These are phyloP conservation scores for Calyptommatus sinebrachiatus DNA, from an alignment of 2,113 vertebrate genomes.

Conservation along the genomic window DNA sequence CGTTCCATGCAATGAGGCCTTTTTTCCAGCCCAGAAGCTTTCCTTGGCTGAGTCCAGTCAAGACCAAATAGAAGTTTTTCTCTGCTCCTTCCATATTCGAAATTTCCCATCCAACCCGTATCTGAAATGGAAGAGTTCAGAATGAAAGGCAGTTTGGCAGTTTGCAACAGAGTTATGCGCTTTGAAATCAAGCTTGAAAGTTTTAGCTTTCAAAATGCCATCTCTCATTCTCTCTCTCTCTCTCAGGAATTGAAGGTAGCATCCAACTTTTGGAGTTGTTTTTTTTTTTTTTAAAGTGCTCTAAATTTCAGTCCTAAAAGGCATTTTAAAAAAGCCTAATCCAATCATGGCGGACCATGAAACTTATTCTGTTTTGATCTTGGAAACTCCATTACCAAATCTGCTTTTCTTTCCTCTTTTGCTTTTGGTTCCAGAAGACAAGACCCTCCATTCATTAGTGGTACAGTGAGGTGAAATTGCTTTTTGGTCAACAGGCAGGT, in stretches of 20 bases:
- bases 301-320: constrained; percentile 28
- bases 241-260: constrained; percentile 10
- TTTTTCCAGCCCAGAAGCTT: constrained; percentile 75
- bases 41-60: constrained; percentile 68
- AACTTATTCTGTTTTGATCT: constrained; percentile 52
- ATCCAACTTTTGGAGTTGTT: neutral
- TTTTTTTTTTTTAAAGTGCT: constrained; percentile 20
- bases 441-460: constrained; percentile 35
- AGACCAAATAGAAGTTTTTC: constrained; percentile 69
- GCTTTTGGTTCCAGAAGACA: constrained; percentile 31
- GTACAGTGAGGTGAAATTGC: constrained; percentile 46
- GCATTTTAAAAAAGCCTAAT: constrained; percentile 22
- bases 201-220: constrained; percentile 26
- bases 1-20: constrained; percentile 53
- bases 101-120: constrained; percentile 63
- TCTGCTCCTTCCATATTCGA: constrained; percentile 48
- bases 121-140: constrained; percentile 41
- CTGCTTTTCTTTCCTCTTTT: constrained; percentile 57
- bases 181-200: neutral
- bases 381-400: constrained; percentile 54
- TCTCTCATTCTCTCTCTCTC: too few relatives aligned
- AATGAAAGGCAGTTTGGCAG: constrained; percentile 17
- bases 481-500: constrained; percentile 38
- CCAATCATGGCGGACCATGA: constrained; percentile 16
- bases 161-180: neutral